Conservation (phyloP, 2,797 vertebrate species). For the Onychomys torridus region DNA sequence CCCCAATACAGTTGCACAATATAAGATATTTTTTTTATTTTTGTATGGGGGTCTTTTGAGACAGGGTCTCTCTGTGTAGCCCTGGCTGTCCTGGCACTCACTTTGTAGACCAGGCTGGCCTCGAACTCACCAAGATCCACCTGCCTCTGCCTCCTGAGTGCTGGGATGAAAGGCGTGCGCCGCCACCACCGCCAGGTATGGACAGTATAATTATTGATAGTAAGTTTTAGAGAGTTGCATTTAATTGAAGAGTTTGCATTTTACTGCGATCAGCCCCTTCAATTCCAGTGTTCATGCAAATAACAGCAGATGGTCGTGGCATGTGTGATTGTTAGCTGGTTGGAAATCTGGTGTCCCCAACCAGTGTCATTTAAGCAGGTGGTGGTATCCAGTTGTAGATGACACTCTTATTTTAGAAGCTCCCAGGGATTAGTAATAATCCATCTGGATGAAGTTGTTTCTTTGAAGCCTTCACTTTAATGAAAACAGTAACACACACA, state of each 20-base stretch:
- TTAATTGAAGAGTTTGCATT: constrained; percentile 39
- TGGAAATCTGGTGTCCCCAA: constrained; percentile 30
- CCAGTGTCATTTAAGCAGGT: constrained; percentile 50
- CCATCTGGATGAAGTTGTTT: constrained; percentile 49
- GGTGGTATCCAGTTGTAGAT: constrained; percentile 32
- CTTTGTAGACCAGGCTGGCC: not conserved
- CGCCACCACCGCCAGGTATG: not conserved
- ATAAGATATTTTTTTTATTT: not conserved
- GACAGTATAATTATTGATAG: constrained; percentile 8
- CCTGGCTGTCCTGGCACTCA: not conserved
- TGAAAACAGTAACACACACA: not conserved
- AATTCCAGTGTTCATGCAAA: constrained; percentile 17
- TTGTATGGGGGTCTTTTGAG: not conserved
- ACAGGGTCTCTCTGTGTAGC: not conserved
- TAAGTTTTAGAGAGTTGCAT: not conserved
- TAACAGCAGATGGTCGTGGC: constrained; percentile 16
- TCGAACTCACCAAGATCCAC: not conserved
- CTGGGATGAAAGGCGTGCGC: not conserved
- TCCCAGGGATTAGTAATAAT: not conserved
- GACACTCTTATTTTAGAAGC: constrained; percentile 51
- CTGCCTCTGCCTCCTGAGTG: not conserved
- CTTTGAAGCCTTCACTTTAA: not conserved
- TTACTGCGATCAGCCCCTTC: constrained; percentile 31
- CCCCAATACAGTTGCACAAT: not conserved
- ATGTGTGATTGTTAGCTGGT: constrained; percentile 49